Percentiles rank a stretch among this genome's conserved stretches.
Evolutionary conservation across 92 coral and sea anemone genomes (phyloP).

Genomic region (Virgularia gustaviana): DNA sequence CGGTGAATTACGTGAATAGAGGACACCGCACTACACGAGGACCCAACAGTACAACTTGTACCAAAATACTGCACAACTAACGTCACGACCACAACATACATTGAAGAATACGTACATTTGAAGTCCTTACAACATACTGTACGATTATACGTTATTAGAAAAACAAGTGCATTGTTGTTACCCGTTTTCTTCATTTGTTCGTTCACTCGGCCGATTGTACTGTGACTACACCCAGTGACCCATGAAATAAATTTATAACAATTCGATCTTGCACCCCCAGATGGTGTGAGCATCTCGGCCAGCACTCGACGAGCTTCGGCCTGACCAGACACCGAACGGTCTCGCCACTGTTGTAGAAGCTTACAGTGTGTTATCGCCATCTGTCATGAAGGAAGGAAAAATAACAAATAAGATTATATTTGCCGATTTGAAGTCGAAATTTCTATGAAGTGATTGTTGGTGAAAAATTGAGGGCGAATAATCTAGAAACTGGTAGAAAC

Average conservation of each 20-base stretch:
- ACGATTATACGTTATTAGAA: too few species aligned
- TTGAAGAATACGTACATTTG: too few species aligned
- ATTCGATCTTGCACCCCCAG: slow-evolving; percentile 98
- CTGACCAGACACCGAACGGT: slow-evolving; percentile 92
- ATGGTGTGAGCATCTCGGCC: slow-evolving; percentile 97
- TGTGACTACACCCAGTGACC: slow-evolving; percentile 98
- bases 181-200: slow-evolving; percentile 99
- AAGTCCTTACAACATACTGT: too few species aligned
- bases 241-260: slow-evolving; percentile 97
- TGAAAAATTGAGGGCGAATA: too few species aligned
- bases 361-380: slow-evolving; percentile 81
- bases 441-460: too few species aligned
- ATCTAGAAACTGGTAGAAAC: too few species aligned
- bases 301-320: slow-evolving; percentile 97
- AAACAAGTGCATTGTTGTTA: slow-evolving; percentile 35
- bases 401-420: not conserved
- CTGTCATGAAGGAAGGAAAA: slow-evolving; percentile 37
- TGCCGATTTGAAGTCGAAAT: not conserved
- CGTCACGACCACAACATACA: too few species aligned
- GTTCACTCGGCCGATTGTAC: slow-evolving; percentile 95
- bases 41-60: too few species aligned
- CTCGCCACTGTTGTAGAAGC: slow-evolving; percentile 92
- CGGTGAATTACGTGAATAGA: too few species aligned
- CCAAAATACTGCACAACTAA: too few species aligned
- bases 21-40: too few species aligned